These are phyloP conservation scores for Spatulosminthurus flaviceps DNA, from an alignment of 2,888 invertebrate species.

Conservation along the genomic window DNA sequence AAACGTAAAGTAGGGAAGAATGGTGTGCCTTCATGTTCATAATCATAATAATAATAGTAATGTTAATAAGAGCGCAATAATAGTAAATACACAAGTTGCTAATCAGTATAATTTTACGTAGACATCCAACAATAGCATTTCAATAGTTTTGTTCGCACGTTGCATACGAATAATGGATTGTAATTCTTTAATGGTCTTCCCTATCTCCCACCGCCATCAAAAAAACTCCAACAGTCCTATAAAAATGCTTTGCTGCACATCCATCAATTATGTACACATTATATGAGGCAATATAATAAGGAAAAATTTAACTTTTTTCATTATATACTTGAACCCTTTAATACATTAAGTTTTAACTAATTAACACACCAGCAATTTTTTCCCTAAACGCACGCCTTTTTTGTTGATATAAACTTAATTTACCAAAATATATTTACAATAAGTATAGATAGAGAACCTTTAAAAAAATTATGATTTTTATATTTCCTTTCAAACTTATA, in stretches of 20 bases:
- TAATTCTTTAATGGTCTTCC: conserved; percentile 4
- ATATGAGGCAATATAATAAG: too few species aligned
- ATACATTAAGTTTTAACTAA: neutral
- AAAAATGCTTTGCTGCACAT: too few species aligned
- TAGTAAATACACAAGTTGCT: conserved; percentile 1
- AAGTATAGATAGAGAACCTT: too few species aligned
- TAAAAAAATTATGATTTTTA: too few species aligned
- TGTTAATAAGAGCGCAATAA: neutral
- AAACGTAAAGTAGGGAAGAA: neutral
- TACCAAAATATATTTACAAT: neutral
- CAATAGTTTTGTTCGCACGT: conserved; percentile 6
- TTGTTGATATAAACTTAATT: neutral
- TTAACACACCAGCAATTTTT: neutral
- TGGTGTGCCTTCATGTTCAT: neutral
- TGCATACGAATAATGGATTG: conserved; percentile 18
- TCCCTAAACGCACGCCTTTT: neutral
- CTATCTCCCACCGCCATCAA: conserved; percentile 8
- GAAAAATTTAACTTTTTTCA: neutral
- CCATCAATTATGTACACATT: too few species aligned
- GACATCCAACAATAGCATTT: neutral
- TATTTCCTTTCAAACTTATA: neutral
- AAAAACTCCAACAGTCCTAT: too few species aligned
- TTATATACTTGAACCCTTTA: neutral
- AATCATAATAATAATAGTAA: neutral
- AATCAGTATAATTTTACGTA: neutral